A percentile compares a stretch with the other conserved stretches of the same genome.
phyloP scores from a whole-genome alignment of 2,797 vertebrate genomes.

The Buphagus erythrorhynchus region DNA sequence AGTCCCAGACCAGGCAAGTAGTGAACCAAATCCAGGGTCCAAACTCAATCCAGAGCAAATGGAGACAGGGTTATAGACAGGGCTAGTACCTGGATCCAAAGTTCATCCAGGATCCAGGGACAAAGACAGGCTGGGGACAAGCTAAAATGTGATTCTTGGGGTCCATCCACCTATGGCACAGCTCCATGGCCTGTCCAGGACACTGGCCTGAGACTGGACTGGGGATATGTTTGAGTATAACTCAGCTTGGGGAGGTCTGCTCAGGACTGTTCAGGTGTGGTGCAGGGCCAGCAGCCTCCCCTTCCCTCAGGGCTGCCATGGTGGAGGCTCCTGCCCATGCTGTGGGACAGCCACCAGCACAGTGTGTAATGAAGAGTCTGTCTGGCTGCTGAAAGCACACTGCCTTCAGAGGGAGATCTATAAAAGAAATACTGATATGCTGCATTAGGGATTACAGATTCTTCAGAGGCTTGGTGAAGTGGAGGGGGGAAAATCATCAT shows the following conservation, averaged over 20 bases:
- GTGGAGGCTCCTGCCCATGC: not conserved
- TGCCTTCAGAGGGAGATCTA: constrained; percentile 32
- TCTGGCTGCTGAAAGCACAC: constrained; percentile 39
- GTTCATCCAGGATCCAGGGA: not conserved
- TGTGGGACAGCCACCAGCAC: not conserved
- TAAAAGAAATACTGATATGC: not conserved
- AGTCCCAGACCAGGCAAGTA: not conserved
- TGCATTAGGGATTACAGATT: not conserved
- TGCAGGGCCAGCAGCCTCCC: not conserved
- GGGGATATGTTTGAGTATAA: not conserved
- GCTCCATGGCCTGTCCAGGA: not conserved
- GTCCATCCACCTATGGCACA: not conserved
- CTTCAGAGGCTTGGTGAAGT: not conserved
- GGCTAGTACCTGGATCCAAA: not conserved
- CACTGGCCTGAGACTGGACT: not conserved
- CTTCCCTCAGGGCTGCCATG: not conserved
- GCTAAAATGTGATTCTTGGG: not conserved
- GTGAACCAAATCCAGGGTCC: not conserved
- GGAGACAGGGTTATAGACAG: not conserved
- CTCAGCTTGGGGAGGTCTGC: not conserved
- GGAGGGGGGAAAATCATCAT: not conserved
- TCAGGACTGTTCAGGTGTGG: not conserved
- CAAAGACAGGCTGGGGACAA: not conserved
- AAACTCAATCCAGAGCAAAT: not conserved
- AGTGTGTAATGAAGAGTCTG: not conserved